Evolutionary conservation across 2,797 vertebrate genomes (phyloP).

Genomic region (Avahi laniger): DNA sequence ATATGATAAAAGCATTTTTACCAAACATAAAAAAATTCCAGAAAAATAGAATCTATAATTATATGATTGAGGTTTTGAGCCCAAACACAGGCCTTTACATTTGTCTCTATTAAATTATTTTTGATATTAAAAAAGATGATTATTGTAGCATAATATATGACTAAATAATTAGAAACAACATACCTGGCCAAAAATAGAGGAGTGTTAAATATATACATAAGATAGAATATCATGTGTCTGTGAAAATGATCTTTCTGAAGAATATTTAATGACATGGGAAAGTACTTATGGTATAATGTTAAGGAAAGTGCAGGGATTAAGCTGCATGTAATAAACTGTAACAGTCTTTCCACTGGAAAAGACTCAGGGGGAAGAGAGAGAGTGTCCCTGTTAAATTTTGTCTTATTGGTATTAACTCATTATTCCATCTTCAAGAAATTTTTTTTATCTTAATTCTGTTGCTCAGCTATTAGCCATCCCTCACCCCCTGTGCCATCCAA

Average conservation of each 20-base stretch:
- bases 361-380: background rate
- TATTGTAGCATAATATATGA: background rate
- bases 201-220: background rate
- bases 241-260: conserved; percentile 8
- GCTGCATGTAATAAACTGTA: background rate
- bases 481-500: background rate
- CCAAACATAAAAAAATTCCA: background rate
- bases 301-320: background rate
- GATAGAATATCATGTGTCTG: background rate
- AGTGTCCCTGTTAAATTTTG: background rate
- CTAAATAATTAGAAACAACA: background rate
- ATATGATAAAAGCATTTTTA: background rate
- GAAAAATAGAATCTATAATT: background rate
- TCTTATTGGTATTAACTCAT: background rate
- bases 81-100: background rate
- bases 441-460: background rate
- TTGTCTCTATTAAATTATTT: background rate
- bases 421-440: background rate
- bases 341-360: background rate
- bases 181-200: background rate
- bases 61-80: background rate
- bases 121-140: conserved; percentile 14
- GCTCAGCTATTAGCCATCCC: background rate
- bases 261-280: background rate
- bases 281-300: background rate